A percentile compares a stretch with the other conserved stretches of the same genome.
phyloP scores from a whole-genome alignment of 2,888 invertebrate genomes.

The Tipula helvola region DNA sequence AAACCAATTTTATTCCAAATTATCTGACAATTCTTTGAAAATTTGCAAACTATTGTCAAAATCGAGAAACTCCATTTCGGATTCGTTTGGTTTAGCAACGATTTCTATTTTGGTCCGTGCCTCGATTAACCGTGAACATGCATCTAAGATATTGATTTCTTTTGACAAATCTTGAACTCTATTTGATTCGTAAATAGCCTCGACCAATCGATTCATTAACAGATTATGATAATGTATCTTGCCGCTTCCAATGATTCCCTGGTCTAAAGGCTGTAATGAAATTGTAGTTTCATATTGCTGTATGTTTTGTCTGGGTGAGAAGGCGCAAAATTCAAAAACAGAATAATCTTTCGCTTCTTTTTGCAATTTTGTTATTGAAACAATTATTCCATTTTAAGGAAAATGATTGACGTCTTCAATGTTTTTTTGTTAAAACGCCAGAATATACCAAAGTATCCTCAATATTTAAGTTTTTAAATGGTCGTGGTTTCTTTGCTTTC shows the following conservation, averaged over 20 bases:
- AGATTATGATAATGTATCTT: not conserved
- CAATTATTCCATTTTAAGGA: slow-evolving; percentile 20
- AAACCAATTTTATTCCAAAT: not conserved
- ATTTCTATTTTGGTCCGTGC: too few relatives aligned
- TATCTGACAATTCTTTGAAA: not conserved
- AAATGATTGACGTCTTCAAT: slow-evolving; percentile 19
- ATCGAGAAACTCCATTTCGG: too few relatives aligned
- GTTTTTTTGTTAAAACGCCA: slow-evolving; percentile 19
- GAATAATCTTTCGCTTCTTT: slow-evolving; percentile 20
- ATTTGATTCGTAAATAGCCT: not conserved
- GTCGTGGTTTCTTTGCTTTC: slow-evolving; percentile 23
- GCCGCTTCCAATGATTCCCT: too few relatives aligned
- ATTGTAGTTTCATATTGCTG: slow-evolving; percentile 23
- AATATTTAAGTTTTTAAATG: slow-evolving; percentile 25
- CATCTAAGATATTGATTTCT: not conserved
- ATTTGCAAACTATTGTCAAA: not conserved
- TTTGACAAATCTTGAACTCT: not conserved
- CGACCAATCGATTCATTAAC: too few relatives aligned
- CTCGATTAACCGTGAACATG: too few relatives aligned
- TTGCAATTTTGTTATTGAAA: slow-evolving; percentile 20
- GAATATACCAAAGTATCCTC: slow-evolving; percentile 20
- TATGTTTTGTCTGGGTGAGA: slow-evolving; percentile 21
- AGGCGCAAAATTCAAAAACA: slow-evolving; percentile 23
- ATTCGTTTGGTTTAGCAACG: too few relatives aligned
- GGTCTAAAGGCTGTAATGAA: slow-evolving; percentile 24